phyloP scores from a whole-genome alignment of 2,797 vertebrate species.

The Austrolebias charrua region DNA sequence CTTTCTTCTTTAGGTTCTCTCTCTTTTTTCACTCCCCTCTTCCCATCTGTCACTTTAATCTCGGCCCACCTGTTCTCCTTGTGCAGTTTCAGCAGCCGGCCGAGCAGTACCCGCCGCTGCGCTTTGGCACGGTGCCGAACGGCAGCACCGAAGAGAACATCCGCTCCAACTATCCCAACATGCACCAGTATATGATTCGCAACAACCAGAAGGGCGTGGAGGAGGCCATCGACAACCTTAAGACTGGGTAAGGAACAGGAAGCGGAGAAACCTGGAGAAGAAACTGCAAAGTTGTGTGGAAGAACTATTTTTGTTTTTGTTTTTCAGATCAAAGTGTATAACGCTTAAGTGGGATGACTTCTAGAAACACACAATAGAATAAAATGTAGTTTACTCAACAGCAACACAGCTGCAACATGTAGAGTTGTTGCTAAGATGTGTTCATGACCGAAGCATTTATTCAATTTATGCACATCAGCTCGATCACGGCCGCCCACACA shows the following conservation, averaged over 20 bases:
- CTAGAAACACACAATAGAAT: neutral
- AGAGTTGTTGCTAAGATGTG: neutral
- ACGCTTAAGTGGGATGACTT: no score
- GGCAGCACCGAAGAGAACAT: constrained; percentile 95
- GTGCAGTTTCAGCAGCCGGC: constrained; percentile 89
- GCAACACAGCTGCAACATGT: no score
- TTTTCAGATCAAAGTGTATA: neutral
- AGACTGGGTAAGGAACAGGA: constrained; percentile 83
- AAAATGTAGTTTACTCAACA: neutral
- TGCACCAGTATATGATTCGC: constrained; percentile 93
- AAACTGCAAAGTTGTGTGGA: no score
- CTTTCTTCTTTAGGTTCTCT: neutral
- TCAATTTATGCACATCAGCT: constrained; percentile 5
- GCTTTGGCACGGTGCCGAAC: constrained; percentile 92
- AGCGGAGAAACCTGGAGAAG: neutral
- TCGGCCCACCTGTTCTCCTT: constrained; percentile 4
- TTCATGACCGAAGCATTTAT: neutral
- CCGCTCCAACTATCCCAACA: constrained; percentile 92
- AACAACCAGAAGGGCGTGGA: constrained; percentile 93
- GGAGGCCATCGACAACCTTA: constrained; percentile 92
- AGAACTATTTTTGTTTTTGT: neutral
- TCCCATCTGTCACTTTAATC: constrained; percentile 21
- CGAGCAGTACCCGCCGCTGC: constrained; percentile 90
- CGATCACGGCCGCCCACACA: neutral
- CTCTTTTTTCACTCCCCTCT: constrained; percentile 7